Evolutionary conservation across 1,140 invertebrate species (phyloP).

Genomic region (Tachypleus tridentatus): DNA sequence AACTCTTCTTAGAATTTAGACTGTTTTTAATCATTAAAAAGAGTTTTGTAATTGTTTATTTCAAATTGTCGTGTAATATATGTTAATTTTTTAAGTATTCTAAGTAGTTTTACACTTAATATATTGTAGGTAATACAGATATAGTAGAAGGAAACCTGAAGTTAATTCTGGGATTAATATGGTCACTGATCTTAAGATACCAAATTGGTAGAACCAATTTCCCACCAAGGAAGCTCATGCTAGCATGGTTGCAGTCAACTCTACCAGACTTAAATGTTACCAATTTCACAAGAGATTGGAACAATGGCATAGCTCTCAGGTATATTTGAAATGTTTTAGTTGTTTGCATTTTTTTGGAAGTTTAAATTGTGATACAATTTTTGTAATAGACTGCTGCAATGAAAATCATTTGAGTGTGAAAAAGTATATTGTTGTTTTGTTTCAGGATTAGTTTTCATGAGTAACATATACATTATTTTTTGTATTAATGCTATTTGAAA

Average conservation of each 20-base stretch:
- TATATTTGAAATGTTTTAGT: slow-evolving; percentile 1
- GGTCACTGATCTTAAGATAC: slow-evolving; percentile 94
- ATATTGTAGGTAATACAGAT: slow-evolving; percentile 79
- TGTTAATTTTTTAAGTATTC: too few species aligned
- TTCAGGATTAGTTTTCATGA: not conserved
- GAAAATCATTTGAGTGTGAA: too few species aligned
- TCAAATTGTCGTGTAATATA: too few species aligned
- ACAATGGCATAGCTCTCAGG: slow-evolving; percentile 23
- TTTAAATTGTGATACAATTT: too few species aligned
- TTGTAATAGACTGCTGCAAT: too few species aligned
- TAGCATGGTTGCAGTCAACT: slow-evolving; percentile 87
- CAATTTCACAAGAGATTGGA: slow-evolving; percentile 93
- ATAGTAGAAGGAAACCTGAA: slow-evolving; percentile 97
- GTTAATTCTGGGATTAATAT: slow-evolving; percentile 88
- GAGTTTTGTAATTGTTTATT: too few species aligned
- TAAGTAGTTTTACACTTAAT: too few species aligned
- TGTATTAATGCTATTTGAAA: not conserved
- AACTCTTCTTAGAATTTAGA: too few species aligned
- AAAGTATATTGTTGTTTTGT: not conserved
- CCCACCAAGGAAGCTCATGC: slow-evolving; percentile 93
- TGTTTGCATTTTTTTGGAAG: too few species aligned
- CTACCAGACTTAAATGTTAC: slow-evolving; percentile 67
- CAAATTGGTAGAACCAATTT: slow-evolving; percentile 95
- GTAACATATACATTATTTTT: not conserved
- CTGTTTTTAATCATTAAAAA: too few species aligned